phyloP scores from a whole-genome alignment of 2,888 invertebrate genomes.

The Tiliacea citrago region DNA sequence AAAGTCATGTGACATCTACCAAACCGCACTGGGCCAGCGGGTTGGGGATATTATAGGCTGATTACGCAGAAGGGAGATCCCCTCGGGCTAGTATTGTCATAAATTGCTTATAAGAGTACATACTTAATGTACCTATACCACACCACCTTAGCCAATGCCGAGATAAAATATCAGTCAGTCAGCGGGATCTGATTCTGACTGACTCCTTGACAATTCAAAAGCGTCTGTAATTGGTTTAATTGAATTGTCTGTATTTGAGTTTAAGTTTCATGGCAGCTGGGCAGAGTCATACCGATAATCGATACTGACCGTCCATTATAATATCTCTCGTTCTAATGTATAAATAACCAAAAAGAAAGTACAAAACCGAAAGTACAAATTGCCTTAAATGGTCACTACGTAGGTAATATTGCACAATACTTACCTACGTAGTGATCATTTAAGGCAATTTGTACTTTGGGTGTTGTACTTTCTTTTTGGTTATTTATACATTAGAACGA shows the following conservation, averaged over 20 bases:
- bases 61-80: not conserved
- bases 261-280: not conserved
- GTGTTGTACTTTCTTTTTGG: slow-evolving; percentile 17
- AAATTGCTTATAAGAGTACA: not conserved
- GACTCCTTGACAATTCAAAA: too few species aligned
- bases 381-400: too few species aligned
- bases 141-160: not conserved
- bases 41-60: too few species aligned
- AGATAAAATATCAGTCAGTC: not conserved
- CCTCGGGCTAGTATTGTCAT: not conserved
- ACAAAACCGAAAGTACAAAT: slow-evolving; percentile 2
- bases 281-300: not conserved
- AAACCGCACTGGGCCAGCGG: too few species aligned
- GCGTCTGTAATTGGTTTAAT: too few species aligned
- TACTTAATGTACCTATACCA: not conserved
- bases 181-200: not conserved
- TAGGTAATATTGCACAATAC: not conserved
- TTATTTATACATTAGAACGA: not conserved
- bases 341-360: slow-evolving; percentile 8
- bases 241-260: too few species aligned
- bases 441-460: not conserved
- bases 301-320: not conserved
- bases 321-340: too few species aligned
- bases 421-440: not conserved
- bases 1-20: too few species aligned